Base-by-base conservation (phyloP, 2,888 invertebrate species). In the Diarsia rubi region DNA sequence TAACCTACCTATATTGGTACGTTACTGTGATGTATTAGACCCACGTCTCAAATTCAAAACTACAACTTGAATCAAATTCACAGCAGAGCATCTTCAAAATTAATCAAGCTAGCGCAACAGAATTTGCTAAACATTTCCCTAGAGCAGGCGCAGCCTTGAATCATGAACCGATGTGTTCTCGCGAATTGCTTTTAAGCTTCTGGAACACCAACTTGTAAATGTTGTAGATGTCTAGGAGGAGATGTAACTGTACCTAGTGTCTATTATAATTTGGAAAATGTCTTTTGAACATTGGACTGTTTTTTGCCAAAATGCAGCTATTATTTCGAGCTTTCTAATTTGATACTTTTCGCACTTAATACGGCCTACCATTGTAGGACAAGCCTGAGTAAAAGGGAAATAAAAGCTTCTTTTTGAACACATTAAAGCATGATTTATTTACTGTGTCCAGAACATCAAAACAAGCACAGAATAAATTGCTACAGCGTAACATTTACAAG, bases 51-150 rank as follows among this genome's bases (percentile, higher is more conserved):
- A 68, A 24, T 44, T 19, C 59, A 72, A 64, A 71, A 68, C 67
- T 64, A 66, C 42, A 67, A 70, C 57, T 63, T 60, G 44, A 82
- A 81, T 72, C 69, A 69, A 72, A 69, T 60, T 72, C 60, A 69
- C 62, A 71, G 69, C 65, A 42, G 42, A 82, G 45, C 60, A 47
- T 71, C 76, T 85, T 71, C 69, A 82, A 82, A 85, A 82, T 82
- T 82, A 82, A 82, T 82, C 82, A 82, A 76, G 67, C 85, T 8
- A 76, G 85, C 72, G 62, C 69, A 77, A 85, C 82, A 60, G 69
- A 85, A 85, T 82, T 82, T 85, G 85, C 66, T 76, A 82, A 85
- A 82, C 82, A 85, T 82, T 82, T 82, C 82, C 82, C 82, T 8
- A 49, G 85, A 63, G 82, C 47, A 49, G n/a, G 44, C 52, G n/a